A percentile compares a stretch with the other conserved stretches of the same genome.
Conservation (phyloP, 2,888 invertebrate genomes). For the Chrysodeixis includens region DNA sequence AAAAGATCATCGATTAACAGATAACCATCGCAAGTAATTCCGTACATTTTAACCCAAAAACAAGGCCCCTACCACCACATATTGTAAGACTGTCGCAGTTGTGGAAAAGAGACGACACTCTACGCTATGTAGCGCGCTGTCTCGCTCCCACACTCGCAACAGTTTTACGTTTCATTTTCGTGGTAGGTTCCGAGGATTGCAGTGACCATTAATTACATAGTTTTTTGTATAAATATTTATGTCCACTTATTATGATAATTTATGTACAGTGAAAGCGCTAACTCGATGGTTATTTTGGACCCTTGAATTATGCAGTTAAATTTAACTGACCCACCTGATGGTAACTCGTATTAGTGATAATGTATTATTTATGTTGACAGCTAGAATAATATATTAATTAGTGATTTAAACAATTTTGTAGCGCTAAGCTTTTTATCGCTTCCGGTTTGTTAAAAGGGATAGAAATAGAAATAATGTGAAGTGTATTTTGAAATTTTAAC, state of each 20-base stretch:
- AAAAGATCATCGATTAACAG: constrained; percentile 70
- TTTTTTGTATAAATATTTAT: constrained; percentile 69
- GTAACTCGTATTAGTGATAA: constrained; percentile 34
- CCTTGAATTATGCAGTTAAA: constrained; percentile 47
- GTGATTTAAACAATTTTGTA: constrained; percentile 31
- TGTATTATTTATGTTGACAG: constrained; percentile 53
- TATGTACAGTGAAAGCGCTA: constrained; percentile 85
- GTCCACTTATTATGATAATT: constrained; percentile 73
- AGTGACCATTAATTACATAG: constrained; percentile 73
- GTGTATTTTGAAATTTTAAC: neutral
- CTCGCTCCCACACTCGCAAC: too few relatives aligned
- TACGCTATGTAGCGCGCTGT: too few relatives aligned
- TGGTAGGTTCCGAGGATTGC: constrained; percentile 57
- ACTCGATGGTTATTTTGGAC: constrained; percentile 60
- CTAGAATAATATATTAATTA: constrained; percentile 52
- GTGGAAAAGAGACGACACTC: too few relatives aligned
- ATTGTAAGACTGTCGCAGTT: too few relatives aligned
- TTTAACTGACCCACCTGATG: constrained; percentile 27
- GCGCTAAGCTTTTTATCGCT: constrained; percentile 19
- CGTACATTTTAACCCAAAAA: constrained; percentile 72
- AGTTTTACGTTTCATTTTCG: too few relatives aligned
- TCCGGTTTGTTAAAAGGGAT: constrained; percentile 1
- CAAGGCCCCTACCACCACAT: constrained; percentile 16
- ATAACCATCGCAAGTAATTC: constrained; percentile 72
- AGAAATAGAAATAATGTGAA: neutral